Conservation (phyloP, 1,140 invertebrate species). For the Centruroides sculpturatus region DNA sequence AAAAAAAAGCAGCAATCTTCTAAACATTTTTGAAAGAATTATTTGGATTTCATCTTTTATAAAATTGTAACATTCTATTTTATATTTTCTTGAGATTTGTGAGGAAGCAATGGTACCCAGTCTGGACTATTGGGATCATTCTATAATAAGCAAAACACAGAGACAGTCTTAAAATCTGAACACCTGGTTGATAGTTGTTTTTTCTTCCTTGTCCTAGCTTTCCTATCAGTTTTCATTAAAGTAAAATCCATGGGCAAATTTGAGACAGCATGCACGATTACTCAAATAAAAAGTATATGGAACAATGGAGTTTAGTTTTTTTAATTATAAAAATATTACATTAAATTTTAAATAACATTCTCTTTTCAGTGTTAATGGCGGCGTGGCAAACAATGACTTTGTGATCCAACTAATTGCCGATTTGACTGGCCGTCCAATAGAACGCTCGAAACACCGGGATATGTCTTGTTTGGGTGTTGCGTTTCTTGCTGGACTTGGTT, state of each 20-base stretch:
- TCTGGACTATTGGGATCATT: too few species aligned
- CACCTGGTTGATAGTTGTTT: too few species aligned
- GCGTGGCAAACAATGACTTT: conserved; percentile 81
- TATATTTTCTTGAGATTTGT: too few species aligned
- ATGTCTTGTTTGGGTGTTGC: conserved; percentile 64
- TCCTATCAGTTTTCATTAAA: too few species aligned
- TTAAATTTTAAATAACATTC: not conserved
- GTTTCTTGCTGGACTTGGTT: conserved; percentile 56
- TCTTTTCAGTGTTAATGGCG: conserved; percentile 68
- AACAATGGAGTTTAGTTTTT: not conserved
- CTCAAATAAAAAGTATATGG: not conserved
- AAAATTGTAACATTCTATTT: too few species aligned
- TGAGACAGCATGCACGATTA: not conserved
- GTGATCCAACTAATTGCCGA: conserved; percentile 73
- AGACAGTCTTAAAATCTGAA: not conserved
- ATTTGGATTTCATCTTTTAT: too few species aligned
- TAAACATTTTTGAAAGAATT: too few species aligned
- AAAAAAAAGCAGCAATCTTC: too few species aligned
- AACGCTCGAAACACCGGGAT: conserved; percentile 49
- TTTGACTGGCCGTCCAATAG: conserved; percentile 52
- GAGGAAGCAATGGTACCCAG: too few species aligned
- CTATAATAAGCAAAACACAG: not conserved
- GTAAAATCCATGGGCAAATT: too few species aligned
- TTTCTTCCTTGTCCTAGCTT: too few species aligned
- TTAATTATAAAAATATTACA: not conserved